These are phyloP conservation scores for Cloeon dipterum DNA, from an alignment of 2,888 invertebrate genomes.

Conservation along the genomic window DNA sequence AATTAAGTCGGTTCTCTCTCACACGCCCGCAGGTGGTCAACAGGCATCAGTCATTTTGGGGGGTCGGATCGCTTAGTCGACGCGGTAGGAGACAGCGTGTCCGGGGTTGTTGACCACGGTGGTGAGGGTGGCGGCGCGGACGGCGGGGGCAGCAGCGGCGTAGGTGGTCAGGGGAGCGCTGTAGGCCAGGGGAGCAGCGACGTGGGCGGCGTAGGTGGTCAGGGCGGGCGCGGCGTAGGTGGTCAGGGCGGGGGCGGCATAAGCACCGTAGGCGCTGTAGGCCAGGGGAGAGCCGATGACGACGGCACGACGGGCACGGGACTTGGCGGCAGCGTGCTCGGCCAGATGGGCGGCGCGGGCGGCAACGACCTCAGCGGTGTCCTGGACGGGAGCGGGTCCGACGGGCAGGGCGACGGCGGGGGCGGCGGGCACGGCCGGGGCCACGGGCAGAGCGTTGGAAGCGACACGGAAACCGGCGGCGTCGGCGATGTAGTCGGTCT, in stretches of 20 bases:
- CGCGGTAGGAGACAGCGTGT: constrained; percentile 19
- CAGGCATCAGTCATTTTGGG: not conserved
- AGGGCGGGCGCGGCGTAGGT: constrained; percentile 5
- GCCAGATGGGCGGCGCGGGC: constrained; percentile 21
- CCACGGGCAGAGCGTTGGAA: constrained; percentile 19
- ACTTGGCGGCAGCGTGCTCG: constrained; percentile 16
- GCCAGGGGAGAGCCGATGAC: constrained; percentile 7
- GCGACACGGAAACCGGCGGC: constrained; percentile 19
- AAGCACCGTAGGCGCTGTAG: constrained; percentile 2
- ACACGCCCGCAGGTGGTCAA: not conserved
- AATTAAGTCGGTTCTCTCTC: no score
- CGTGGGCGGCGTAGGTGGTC: constrained; percentile 1
- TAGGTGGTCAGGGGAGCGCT: constrained; percentile 8
- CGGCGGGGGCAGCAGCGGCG: constrained; percentile 10
- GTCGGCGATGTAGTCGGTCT: constrained; percentile 21
- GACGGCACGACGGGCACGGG: constrained; percentile 9
- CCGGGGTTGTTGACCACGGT: constrained; percentile 19
- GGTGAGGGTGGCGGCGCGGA: constrained; percentile 15
- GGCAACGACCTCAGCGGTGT: constrained; percentile 16
- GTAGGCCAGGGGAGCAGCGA: constrained; percentile 6
- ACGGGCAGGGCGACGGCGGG: constrained; percentile 7
- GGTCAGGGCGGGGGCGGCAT: constrained; percentile 3
- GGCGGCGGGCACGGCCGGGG: constrained; percentile 9
- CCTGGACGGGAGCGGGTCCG: constrained; percentile 9
- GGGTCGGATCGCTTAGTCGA: constrained; percentile 13